These are phyloP conservation scores for Drosophila saltans DNA, from an alignment of 1,140 invertebrate genomes.

Conservation along the genomic window DNA sequence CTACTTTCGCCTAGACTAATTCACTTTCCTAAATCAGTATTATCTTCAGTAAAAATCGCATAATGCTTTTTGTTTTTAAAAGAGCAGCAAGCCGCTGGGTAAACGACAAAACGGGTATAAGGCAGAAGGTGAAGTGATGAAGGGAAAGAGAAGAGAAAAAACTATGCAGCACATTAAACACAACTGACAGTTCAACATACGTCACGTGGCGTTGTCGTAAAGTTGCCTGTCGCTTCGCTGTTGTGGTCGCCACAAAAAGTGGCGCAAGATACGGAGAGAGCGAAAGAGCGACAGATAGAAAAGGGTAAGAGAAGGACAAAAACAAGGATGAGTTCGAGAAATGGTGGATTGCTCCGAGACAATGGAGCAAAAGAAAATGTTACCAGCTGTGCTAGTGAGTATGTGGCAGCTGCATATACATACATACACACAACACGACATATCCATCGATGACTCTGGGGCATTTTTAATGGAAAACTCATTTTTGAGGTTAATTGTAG, in stretches of 20 bases:
- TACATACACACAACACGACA: constrained; percentile 17
- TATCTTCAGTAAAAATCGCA: constrained; percentile 10
- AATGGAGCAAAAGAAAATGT: constrained; percentile 20
- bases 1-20: background rate
- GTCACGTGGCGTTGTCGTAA: constrained; percentile 78
- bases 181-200: constrained; percentile 78
- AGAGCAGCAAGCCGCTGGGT: constrained; percentile 14
- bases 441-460: constrained; percentile 74
- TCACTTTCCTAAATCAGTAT: constrained; percentile 11
- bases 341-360: background rate
- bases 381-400: constrained; percentile 11
- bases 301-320: background rate
- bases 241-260: constrained; percentile 27
- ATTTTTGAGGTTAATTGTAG: constrained; percentile 83
- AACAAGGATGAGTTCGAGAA: background rate
- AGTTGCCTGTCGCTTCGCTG: constrained; percentile 52
- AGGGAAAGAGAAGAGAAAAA: constrained; percentile 18
- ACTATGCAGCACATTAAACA: constrained; percentile 77
- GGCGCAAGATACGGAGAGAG: background rate
- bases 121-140: constrained; percentile 16
- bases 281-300: background rate
- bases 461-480: constrained; percentile 83
- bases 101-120: constrained; percentile 20
- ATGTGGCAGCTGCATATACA: constrained; percentile 29
- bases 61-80: constrained; percentile 5